These are phyloP conservation scores for Pachyrhynchus sulphureomaculatus DNA, from an alignment of 1,140 invertebrate genomes.

Conservation along the genomic window DNA sequence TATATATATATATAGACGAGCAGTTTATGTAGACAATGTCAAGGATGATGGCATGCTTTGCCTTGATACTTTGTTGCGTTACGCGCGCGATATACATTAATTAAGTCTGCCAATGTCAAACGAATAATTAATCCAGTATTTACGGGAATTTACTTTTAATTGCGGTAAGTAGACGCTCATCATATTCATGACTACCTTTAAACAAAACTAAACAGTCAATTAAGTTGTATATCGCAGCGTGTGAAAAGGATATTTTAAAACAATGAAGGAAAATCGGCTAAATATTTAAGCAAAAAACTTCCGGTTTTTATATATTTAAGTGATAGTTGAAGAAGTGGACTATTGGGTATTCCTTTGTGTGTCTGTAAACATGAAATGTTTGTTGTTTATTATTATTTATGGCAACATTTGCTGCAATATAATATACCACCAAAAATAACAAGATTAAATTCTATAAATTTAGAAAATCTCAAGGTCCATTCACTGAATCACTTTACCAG, in stretches of 20 bases:
- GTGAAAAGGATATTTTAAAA: constrained; percentile 19
- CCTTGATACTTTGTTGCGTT: background rate
- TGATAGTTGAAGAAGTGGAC: no score
- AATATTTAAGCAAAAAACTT: background rate
- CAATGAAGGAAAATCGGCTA: background rate
- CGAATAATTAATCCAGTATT: constrained; percentile 22
- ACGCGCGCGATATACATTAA: constrained; percentile 7
- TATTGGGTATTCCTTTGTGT: no score
- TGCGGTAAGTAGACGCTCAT: constrained; percentile 2
- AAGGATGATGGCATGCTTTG: background rate
- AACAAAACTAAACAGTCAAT: constrained; percentile 11
- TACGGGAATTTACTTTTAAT: constrained; percentile 25
- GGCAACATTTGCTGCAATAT: no score
- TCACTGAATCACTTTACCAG: background rate
- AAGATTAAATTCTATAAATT: background rate
- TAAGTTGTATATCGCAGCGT: constrained; percentile 18
- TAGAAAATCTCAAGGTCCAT: no score
- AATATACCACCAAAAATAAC: no score
- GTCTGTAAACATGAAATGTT: no score
- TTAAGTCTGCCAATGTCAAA: constrained; percentile 24
- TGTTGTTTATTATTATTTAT: no score
- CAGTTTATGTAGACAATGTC: constrained; percentile 3
- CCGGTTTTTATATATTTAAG: no score
- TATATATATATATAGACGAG: no score
- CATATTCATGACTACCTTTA: constrained; percentile 20